Percentiles rank a stretch among this genome's conserved stretches.
Conservation (phyloP, 2,888 invertebrate species). For the Andrena dorsata region DNA sequence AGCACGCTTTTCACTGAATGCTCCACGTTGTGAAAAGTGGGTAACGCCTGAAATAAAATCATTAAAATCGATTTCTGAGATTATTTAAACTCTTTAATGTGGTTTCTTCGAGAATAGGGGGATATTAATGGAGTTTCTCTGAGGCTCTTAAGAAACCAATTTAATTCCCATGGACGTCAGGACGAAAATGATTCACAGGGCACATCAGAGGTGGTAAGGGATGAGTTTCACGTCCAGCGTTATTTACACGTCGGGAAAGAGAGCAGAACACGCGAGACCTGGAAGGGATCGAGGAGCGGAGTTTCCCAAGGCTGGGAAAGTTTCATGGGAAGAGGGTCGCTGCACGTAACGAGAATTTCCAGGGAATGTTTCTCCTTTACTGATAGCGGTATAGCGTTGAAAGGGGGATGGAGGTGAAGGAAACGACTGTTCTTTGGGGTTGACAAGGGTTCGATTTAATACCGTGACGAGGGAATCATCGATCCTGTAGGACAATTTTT, state of each 20-base stretch:
- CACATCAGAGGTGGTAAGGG: not conserved
- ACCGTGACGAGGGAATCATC: constrained; percentile 8
- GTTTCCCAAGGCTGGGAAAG: not conserved
- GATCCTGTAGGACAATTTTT: not conserved
- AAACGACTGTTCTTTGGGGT: constrained; percentile 8
- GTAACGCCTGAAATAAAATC: no score
- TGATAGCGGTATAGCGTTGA: not conserved
- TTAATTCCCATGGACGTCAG: no score
- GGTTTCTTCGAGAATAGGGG: no score
- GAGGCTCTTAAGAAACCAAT: no score
- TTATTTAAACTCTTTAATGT: no score
- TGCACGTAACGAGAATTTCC: not conserved
- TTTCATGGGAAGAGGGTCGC: not conserved
- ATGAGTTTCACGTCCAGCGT: not conserved
- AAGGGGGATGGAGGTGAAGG: not conserved
- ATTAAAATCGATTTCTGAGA: no score
- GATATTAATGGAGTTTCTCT: no score
- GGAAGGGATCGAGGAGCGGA: not conserved
- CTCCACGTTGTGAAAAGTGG: no score
- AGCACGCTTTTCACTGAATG: no score
- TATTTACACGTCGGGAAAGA: not conserved
- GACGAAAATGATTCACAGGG: no score
- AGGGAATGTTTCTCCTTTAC: not conserved
- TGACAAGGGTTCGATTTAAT: constrained; percentile 11
- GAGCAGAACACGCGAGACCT: constrained; percentile 3